Conservation (phyloP, 2,113 vertebrate genomes). For the Phainopepla nitens region DNA sequence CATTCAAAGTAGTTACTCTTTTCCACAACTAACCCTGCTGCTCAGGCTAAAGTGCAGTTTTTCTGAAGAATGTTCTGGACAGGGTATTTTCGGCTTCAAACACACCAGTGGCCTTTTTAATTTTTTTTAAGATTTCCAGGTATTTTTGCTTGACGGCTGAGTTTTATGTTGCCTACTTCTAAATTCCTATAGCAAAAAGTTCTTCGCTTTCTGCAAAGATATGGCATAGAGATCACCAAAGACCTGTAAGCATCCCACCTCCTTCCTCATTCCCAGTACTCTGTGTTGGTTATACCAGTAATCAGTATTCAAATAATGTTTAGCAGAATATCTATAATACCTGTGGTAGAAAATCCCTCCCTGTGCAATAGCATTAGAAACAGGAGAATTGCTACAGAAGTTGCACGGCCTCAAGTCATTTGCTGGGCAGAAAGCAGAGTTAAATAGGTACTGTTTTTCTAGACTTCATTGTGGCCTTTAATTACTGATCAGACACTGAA, state of each 20-base stretch:
- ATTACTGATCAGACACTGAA: not conserved
- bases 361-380: not conserved
- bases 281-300: not conserved
- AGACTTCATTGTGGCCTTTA: not conserved
- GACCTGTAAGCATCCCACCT: not conserved
- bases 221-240: not conserved
- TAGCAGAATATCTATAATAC: not conserved
- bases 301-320: not conserved
- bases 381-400: not conserved
- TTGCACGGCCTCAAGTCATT: not conserved
- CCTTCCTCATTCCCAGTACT: not conserved
- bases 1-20: not conserved
- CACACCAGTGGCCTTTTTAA: not conserved
- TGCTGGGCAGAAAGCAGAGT: not conserved
- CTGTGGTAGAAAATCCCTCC: not conserved
- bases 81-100: not conserved
- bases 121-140: not conserved
- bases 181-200: not conserved
- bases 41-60: not conserved
- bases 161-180: not conserved
- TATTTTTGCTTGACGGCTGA: not conserved
- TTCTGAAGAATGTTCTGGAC: not conserved
- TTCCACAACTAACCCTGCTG: not conserved
- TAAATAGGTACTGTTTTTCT: not conserved
- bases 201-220: not conserved